These are phyloP conservation scores for Temnothorax curvispinosus DNA, from an alignment of 1,140 invertebrate species.

Conservation along the genomic window DNA sequence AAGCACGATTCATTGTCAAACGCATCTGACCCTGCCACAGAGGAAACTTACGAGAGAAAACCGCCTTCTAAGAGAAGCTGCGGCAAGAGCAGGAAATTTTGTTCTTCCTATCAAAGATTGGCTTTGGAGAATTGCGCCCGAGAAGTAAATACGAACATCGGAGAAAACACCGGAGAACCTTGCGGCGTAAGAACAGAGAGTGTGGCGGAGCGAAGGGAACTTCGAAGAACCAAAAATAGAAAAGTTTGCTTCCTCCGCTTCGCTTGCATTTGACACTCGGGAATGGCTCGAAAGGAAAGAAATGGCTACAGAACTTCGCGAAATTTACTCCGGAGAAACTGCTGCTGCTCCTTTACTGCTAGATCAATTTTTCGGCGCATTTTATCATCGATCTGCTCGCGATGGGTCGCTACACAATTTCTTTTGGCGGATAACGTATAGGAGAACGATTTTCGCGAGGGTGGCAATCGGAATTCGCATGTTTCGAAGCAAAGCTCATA, in stretches of 20 bases:
- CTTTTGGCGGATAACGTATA: not conserved
- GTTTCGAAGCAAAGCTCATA: not conserved
- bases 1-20: slow-evolving; percentile 39
- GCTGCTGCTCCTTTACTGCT: not conserved
- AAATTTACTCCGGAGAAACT: not conserved
- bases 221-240: slow-evolving; percentile 32
- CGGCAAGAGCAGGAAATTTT: slow-evolving; percentile 47
- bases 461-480: not conserved
- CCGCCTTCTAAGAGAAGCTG: slow-evolving; percentile 2
- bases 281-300: not conserved
- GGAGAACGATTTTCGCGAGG: not conserved
- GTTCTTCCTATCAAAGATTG: slow-evolving; percentile 49
- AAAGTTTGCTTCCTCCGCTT: not conserved
- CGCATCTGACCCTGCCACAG: slow-evolving; percentile 2
- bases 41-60: not conserved
- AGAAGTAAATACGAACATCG: slow-evolving; percentile 46
- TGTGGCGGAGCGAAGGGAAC: not conserved
- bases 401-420: not conserved
- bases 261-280: slow-evolving; percentile 5
- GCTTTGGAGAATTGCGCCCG: slow-evolving; percentile 37
- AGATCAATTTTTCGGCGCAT: slow-evolving; percentile 6
- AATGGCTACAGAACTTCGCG: not conserved
- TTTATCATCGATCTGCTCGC: slow-evolving; percentile 22
- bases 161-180: not conserved
- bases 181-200: slow-evolving; percentile 16